Conservation (phyloP, 2,888 invertebrate genomes). For the Desoria tigrina region DNA sequence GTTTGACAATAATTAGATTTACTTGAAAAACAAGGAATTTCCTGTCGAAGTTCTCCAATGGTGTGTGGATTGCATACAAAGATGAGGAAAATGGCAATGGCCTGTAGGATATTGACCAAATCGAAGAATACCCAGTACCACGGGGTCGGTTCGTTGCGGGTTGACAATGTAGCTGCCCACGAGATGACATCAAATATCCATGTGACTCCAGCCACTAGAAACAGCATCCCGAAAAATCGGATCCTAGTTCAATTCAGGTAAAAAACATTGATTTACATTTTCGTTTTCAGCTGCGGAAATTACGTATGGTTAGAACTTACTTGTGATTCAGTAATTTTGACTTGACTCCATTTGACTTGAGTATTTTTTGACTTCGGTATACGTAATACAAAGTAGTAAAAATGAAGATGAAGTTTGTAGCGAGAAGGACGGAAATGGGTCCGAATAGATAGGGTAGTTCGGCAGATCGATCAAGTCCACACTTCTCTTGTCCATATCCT, state of each 20-base stretch:
- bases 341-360: constrained; percentile 32
- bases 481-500: constrained; percentile 37
- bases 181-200: constrained; percentile 47
- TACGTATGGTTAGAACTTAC: constrained; percentile 10
- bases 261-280: not conserved
- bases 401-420: constrained; percentile 38
- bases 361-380: constrained; percentile 33
- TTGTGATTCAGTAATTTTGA: constrained; percentile 28
- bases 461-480: constrained; percentile 35
- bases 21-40: constrained; percentile 36
- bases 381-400: constrained; percentile 33
- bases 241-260: constrained; percentile 22
- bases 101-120: constrained; percentile 43
- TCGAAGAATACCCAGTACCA: constrained; percentile 47
- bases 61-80: constrained; percentile 46
- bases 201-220: constrained; percentile 43
- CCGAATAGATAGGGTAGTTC: constrained; percentile 42
- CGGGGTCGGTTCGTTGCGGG: not conserved
- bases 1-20: not conserved
- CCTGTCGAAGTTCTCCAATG: constrained; percentile 33
- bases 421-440: constrained; percentile 38
- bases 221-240: constrained; percentile 40
- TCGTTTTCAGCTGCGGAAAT: not conserved
- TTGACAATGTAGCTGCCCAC: constrained; percentile 25
- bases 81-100: constrained; percentile 43